Evolutionary conservation across 23 tunicate species (phyloP).

Genomic region (Ciona savignyi): DNA sequence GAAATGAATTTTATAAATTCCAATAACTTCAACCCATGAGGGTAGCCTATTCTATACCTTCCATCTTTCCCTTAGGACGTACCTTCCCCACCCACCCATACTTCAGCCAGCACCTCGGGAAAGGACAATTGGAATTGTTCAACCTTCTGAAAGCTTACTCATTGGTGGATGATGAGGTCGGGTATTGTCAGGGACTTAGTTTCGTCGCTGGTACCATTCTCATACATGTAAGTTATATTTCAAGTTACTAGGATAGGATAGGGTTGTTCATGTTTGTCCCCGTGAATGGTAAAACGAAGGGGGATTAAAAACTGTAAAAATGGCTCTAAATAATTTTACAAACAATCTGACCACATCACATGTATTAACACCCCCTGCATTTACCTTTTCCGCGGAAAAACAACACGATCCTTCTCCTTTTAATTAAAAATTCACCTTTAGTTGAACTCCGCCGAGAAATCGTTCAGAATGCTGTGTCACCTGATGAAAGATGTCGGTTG

Average conservation of each 20-base stretch:
- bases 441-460: slow-evolving; percentile 13
- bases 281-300: too few relatives aligned
- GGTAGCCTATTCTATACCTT: too few relatives aligned
- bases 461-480: slow-evolving; percentile 39
- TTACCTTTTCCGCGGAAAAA: too few relatives aligned
- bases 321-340: too few relatives aligned
- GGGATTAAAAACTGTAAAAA: too few relatives aligned
- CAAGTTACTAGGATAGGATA: too few relatives aligned
- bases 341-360: too few relatives aligned
- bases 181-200: slow-evolving; percentile 92
- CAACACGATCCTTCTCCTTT: too few relatives aligned
- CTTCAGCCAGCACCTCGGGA: slow-evolving; percentile 55
- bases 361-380: too few relatives aligned
- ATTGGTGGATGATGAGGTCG: slow-evolving; percentile 68
- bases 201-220: slow-evolving; percentile 79
- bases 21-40: too few relatives aligned
- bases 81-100: slow-evolving; percentile 85
- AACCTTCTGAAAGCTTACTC: slow-evolving; percentile 87
- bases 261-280: not conserved
- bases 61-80: slow-evolving; percentile 48
- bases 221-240: slow-evolving; percentile 43
- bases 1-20: too few relatives aligned
- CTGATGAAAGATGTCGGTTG: slow-evolving; percentile 52
- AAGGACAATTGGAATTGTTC: slow-evolving; percentile 72
- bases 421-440: slow-evolving; percentile 1